A percentile compares a stretch with the other conserved stretches of the same genome.
phyloP scores from a whole-genome alignment of 35 echinoderm and acorn worm species.

The Ptychodera flava region DNA sequence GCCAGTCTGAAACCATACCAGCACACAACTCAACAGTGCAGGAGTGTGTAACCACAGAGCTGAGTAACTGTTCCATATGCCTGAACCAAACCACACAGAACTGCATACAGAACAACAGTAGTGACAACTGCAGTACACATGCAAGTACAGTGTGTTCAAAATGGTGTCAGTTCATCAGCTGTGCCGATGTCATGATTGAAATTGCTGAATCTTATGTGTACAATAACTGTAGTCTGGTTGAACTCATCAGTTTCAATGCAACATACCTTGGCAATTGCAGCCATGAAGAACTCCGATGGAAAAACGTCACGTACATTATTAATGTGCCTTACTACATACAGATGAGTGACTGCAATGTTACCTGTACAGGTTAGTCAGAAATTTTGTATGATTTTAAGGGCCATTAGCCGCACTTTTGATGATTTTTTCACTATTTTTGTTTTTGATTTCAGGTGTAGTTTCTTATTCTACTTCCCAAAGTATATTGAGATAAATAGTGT shows the following conservation, averaged over 20 bases:
- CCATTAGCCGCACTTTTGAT: no score
- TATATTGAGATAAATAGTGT: no score
- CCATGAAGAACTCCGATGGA: conserved; percentile 15
- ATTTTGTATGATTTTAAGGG: no score
- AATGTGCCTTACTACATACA: conserved; percentile 18
- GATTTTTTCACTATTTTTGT: no score
- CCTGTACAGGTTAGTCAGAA: conserved; percentile 44
- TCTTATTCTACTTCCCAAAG: no score
- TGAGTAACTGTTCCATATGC: neutral
- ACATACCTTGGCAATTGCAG: conserved; percentile 42
- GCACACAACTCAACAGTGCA: neutral
- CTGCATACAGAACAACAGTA: neutral
- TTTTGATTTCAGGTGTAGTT: no score
- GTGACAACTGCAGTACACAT: neutral
- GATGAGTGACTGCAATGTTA: conserved; percentile 33
- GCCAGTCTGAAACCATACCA: neutral
- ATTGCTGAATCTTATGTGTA: neutral
- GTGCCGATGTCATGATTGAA: neutral
- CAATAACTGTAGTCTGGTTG: neutral
- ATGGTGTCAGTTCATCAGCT: neutral
- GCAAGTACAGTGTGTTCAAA: neutral
- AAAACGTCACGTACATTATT: conserved; percentile 20
- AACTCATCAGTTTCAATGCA: neutral
- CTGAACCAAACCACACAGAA: neutral
- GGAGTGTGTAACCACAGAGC: neutral